Conservation (phyloP, 2,113 vertebrate species). For the Pollimyrus isidori region DNA sequence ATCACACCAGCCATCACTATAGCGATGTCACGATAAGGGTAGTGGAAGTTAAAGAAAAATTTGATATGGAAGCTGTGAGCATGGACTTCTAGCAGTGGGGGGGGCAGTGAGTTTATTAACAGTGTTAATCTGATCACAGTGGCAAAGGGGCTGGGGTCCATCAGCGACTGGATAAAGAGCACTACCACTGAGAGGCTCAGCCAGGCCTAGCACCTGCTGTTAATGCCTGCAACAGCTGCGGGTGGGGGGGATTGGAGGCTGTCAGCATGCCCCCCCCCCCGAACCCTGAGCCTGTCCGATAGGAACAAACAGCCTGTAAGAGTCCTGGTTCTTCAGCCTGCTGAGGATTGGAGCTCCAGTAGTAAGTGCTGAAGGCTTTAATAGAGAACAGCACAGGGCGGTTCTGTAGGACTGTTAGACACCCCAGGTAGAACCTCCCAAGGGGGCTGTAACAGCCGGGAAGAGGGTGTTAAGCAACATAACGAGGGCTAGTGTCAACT, state of each 20-base stretch:
- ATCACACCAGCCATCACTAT: neutral
- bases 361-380: neutral
- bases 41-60: neutral
- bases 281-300: neutral
- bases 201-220: neutral
- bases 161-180: neutral
- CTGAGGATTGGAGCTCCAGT: neutral
- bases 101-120: neutral
- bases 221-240: neutral
- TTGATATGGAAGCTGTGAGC: neutral
- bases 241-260: neutral
- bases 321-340: neutral
- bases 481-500: neutral
- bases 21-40: neutral
- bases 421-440: neutral
- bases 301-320: neutral
- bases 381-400: neutral
- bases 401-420: neutral
- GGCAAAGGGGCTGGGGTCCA: neutral
- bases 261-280: neutral
- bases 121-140: neutral
- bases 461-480: neutral
- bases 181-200: neutral
- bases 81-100: neutral
- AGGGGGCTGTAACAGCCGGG: neutral